Evolutionary conservation across 2,888 invertebrate genomes (phyloP).

Genomic region (Coelopa pilipes): DNA sequence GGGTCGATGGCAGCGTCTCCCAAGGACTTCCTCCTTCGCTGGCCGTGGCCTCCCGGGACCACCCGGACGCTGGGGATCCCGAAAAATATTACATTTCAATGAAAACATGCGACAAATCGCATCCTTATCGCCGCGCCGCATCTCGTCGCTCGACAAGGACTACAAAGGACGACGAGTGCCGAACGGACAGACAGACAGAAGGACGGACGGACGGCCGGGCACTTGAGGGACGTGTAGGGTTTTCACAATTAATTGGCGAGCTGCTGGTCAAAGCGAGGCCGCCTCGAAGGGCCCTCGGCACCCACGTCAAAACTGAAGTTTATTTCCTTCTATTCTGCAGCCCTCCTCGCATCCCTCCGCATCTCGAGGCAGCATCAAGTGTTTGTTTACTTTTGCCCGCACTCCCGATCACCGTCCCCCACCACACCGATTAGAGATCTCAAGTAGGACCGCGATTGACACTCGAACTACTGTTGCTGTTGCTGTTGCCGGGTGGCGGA

Average conservation of each 20-base stretch:
- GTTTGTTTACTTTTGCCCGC: slow-evolving; percentile 33
- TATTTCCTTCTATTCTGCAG: too few relatives aligned
- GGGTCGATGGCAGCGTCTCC: too few relatives aligned
- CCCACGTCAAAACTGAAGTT: neutral
- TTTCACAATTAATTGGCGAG: slow-evolving; percentile 23
- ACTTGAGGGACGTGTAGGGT: slow-evolving; percentile 25
- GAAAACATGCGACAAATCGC: slow-evolving; percentile 1
- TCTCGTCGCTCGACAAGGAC: too few relatives aligned
- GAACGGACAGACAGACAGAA: neutral
- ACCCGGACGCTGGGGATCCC: neutral
- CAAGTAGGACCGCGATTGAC: neutral
- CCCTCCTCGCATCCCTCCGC: slow-evolving; percentile 7
- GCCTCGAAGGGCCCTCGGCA: neutral
- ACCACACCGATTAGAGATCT: neutral
- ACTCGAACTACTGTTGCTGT: neutral
- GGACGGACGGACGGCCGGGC: neutral
- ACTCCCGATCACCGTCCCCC: neutral
- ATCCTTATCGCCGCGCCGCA: neutral
- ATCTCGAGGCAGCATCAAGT: slow-evolving; percentile 19
- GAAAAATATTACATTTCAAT: slow-evolving; percentile 31
- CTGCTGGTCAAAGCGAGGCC: neutral
- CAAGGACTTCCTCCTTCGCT: neutral
- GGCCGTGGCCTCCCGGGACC: neutral
- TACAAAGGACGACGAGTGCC: too few relatives aligned
- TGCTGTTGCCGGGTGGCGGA: neutral